Conservation (phyloP, 2,797 vertebrate genomes). For the Pristis pectinata region DNA sequence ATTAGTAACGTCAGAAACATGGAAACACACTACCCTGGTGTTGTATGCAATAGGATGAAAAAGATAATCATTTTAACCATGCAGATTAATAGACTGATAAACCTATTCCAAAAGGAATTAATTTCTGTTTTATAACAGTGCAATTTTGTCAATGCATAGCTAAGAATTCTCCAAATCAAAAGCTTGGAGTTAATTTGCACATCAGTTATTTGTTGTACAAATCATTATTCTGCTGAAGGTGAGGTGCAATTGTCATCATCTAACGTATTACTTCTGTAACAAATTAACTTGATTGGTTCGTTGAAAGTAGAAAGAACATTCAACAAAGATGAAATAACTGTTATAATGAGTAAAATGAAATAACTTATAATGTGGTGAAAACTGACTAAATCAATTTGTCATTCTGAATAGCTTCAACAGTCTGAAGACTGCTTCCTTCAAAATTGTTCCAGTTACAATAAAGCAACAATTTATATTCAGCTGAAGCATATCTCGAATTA, state of each 20-base stretch:
- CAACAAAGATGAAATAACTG: background rate
- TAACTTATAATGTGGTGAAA: background rate
- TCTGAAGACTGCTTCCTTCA: background rate
- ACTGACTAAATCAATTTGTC: conserved; percentile 27
- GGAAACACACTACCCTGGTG: background rate
- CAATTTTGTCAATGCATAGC: background rate
- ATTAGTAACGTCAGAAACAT: background rate
- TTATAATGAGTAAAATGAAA: background rate
- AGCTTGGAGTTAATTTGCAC: background rate
- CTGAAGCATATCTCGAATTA: background rate
- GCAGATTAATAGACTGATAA: conserved; percentile 8
- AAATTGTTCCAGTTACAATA: background rate
- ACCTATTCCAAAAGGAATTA: background rate
- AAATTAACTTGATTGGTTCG: conserved; percentile 20
- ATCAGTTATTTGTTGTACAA: background rate
- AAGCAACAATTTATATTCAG: conserved; percentile 19
- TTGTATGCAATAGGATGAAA: background rate
- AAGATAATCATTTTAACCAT: background rate
- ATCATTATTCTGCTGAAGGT: background rate
- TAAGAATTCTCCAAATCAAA: background rate
- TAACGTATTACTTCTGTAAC: background rate
- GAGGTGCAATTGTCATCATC: background rate
- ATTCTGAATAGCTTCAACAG: background rate
- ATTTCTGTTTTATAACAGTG: background rate
- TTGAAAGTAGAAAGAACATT: background rate